These are phyloP conservation scores for Calosoma granatense DNA, from an alignment of 1,140 invertebrate species.

Conservation along the genomic window DNA sequence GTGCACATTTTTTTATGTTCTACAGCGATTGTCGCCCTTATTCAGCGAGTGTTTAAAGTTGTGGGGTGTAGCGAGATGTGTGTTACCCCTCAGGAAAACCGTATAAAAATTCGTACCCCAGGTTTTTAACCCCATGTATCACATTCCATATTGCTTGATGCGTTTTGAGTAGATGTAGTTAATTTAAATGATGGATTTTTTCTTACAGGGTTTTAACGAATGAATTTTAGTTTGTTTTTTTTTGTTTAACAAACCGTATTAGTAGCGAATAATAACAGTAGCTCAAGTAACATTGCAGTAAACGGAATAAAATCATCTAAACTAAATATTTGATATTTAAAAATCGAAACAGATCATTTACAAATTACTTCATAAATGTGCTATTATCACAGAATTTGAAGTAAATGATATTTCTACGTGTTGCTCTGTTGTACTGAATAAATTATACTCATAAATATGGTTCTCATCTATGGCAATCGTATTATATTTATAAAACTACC, in stretches of 20 bases:
- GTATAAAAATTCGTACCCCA: slow-evolving; percentile 20
- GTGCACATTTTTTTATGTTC: not conserved
- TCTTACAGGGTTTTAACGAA: slow-evolving; percentile 18
- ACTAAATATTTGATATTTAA: too few relatives aligned
- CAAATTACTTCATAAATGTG: too few relatives aligned
- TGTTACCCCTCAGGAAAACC: slow-evolving; percentile 17
- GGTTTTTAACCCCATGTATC: slow-evolving; percentile 21
- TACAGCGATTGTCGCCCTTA: not conserved
- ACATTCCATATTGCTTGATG: slow-evolving; percentile 22
- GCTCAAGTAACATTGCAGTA: too few relatives aligned
- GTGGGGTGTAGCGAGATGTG: slow-evolving; percentile 10
- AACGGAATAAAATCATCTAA: too few relatives aligned
- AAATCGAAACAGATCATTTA: too few relatives aligned
- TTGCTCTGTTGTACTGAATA: too few relatives aligned
- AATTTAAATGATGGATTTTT: not conserved
- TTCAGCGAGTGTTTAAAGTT: not conserved
- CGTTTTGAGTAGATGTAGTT: not conserved
- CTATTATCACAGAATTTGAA: too few relatives aligned
- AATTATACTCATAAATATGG: too few relatives aligned
- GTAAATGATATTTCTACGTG: too few relatives aligned
- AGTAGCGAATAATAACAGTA: too few relatives aligned
- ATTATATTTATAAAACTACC: too few relatives aligned
- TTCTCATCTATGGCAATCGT: too few relatives aligned
- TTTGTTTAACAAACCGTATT: slow-evolving; percentile 12
- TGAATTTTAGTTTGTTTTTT: not conserved